These are phyloP conservation scores for Scolanthus callimorphus DNA, from an alignment of 92 coral and sea anemone species.

Conservation along the genomic window DNA sequence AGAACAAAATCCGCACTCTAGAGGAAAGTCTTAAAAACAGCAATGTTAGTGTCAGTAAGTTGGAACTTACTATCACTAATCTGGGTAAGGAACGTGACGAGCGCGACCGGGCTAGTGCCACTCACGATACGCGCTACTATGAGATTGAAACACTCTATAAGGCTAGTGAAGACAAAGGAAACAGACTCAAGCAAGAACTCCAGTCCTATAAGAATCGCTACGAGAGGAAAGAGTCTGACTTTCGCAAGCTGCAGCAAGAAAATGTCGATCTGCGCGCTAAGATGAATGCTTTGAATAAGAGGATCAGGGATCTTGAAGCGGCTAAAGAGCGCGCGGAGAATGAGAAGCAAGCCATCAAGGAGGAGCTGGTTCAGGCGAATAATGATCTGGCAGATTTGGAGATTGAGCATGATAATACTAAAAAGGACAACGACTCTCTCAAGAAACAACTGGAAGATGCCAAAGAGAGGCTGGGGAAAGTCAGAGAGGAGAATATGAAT, in stretches of 20 bases:
- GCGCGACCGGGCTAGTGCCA: conserved; percentile 66
- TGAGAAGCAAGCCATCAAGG: conserved; percentile 67
- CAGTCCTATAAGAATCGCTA: conserved; percentile 68
- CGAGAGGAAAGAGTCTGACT: conserved; percentile 77
- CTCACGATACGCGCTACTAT: conserved; percentile 75
- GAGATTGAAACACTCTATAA: conserved; percentile 83
- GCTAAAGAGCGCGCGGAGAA: conserved; percentile 68
- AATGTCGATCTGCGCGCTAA: conserved; percentile 77
- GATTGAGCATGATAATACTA: conserved; percentile 48
- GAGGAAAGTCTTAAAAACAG: conserved; percentile 69
- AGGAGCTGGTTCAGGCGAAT: conserved; percentile 55
- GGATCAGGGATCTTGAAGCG: conserved; percentile 61
- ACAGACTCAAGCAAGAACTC: conserved; percentile 72
- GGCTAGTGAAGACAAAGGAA: conserved; percentile 78
- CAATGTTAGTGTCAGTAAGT: conserved; percentile 60
- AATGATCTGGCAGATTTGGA: conserved; percentile 75
- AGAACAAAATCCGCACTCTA: conserved; percentile 64
- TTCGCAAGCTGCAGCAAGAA: conserved; percentile 72
- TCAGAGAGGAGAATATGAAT: conserved; percentile 67
- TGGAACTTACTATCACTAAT: conserved; percentile 68
- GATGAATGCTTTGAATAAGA: conserved; percentile 62
- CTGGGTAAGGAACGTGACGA: conserved; percentile 79
- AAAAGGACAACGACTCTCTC: conserved; percentile 71
- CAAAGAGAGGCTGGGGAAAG: conserved; percentile 64
- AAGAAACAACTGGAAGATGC: conserved; percentile 73